phyloP scores from a whole-genome alignment of 2,797 vertebrate genomes.

The Pseudochromis fuscus region DNA sequence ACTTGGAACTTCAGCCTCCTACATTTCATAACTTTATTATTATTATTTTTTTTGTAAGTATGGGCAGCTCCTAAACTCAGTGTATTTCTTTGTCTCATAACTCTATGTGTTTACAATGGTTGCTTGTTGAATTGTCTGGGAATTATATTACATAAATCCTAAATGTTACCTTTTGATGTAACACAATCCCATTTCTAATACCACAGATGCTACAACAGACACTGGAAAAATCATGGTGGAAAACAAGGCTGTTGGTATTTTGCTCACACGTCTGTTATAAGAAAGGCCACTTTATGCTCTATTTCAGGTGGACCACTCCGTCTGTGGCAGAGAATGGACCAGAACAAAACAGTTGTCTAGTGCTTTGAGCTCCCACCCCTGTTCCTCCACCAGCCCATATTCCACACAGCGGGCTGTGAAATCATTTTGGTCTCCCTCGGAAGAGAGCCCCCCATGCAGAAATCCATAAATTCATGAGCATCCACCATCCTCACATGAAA shows the following conservation, averaged over 20 bases:
- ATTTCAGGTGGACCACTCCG: constrained; percentile 72
- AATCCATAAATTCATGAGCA: constrained; percentile 86
- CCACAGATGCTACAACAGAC: constrained; percentile 1
- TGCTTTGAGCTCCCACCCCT: constrained; percentile 73
- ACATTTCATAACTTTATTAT: too few species aligned
- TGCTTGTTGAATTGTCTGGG: background rate
- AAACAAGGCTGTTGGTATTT: constrained; percentile 49
- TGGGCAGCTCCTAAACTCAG: too few species aligned
- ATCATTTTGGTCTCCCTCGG: constrained; percentile 80
- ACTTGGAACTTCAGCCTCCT: background rate
- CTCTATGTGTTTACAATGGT: too few species aligned
- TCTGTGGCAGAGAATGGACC: constrained; percentile 73
- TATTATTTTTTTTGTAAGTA: too few species aligned
- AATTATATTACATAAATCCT: background rate
- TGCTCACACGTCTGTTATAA: constrained; percentile 42
- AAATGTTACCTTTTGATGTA: background rate
- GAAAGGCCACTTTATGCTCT: constrained; percentile 66
- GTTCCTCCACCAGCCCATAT: constrained; percentile 69
- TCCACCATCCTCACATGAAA: constrained; percentile 77
- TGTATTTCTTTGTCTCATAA: too few species aligned
- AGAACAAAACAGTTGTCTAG: constrained; percentile 78
- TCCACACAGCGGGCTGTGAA: constrained; percentile 81
- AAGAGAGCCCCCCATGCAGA: constrained; percentile 75
- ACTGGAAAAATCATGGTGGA: constrained; percentile 23
- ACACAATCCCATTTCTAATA: background rate